Evolutionary conservation across 2,797 vertebrate species (phyloP), one percentile per base, ranked within the genome.

Genomic region (Ciconia nigra): DNA sequence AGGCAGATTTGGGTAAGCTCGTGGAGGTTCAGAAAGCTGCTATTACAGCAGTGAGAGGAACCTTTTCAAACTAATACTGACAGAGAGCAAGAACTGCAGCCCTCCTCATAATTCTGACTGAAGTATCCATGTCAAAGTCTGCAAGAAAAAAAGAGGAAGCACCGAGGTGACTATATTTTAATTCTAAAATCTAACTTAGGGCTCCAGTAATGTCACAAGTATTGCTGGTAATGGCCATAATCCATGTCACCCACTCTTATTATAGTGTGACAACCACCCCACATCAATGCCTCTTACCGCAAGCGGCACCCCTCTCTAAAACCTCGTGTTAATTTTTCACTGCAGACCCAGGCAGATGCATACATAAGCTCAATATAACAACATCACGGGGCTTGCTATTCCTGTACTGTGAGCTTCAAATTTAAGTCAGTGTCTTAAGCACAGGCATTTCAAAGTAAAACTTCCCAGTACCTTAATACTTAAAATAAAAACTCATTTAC

Each of bases 401-500:
- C 57, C 83, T 42, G 31, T 13, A 31, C 70, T 31, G 33, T 12
- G 51, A 96, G 35, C 46, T 59, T 59, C 52, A 44, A 44, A 29
- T 22, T 59, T 37, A 47, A 54, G 41, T 4, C 33, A 33, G 10
- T 10, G 19, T 47, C 57, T 81, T 41, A 11, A 73, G 71, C 42
- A 66, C 44, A 61, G 17, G 15, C 26, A 77, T 44, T 70, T 87
- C 41, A 37, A 93, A 85, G 62, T 31, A 54, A 83, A 94, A 78
- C 42, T 59, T 79, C 47, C 5, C 17, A 59, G 29, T 39, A 37
- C 26, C 47, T 74, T 57, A 51, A 3, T 46, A 44, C 54, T 81
- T 51, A 35, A 85, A 94, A 83, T n/a, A 51, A 69, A 90, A 88
- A 28, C 58, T 76, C 37, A 58, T 83, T 85, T 77, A 66, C 71